Evolutionary conservation across 1,140 invertebrate genomes (phyloP).

Genomic region (Oreohelix idahoensis): DNA sequence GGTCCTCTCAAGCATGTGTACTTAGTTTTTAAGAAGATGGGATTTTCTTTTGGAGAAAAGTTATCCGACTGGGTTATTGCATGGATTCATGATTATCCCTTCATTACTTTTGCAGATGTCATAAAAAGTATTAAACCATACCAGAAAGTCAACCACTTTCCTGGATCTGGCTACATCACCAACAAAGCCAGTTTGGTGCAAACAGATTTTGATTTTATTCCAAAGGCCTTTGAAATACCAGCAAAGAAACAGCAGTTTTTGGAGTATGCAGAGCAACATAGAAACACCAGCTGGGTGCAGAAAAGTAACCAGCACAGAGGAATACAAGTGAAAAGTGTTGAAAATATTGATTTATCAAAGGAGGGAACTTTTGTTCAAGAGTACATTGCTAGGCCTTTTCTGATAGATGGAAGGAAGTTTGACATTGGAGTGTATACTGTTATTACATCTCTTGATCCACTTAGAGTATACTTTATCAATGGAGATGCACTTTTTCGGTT

Average conservation of each 20-base stretch:
- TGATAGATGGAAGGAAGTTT: conserved; percentile 83
- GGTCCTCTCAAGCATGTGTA: conserved; percentile 86
- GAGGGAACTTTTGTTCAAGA: conserved; percentile 91
- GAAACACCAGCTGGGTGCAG: conserved; percentile 86
- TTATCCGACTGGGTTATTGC: conserved; percentile 85
- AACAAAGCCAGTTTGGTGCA: conserved; percentile 94
- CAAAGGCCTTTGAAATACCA: conserved; percentile 90
- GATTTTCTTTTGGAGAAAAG: conserved; percentile 78
- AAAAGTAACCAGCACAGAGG: conserved; percentile 94
- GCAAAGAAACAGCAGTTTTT: conserved; percentile 82
- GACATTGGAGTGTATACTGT: conserved; percentile 97
- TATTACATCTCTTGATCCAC: conserved; percentile 90
- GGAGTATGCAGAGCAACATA: conserved; percentile 80
- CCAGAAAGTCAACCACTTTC: conserved; percentile 94
- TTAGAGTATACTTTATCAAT: conserved; percentile 90
- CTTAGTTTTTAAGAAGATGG: conserved; percentile 81
- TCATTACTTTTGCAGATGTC: conserved; percentile 76
- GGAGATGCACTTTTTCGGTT: conserved; percentile 93
- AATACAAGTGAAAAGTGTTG: conserved; percentile 82
- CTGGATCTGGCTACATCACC: conserved; percentile 93
- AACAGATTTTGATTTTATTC: conserved; percentile 83
- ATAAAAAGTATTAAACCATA: conserved; percentile 80
- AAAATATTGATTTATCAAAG: conserved; percentile 82
- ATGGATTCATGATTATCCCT: conserved; percentile 96
- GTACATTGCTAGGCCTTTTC: conserved; percentile 85